phyloP scores from a whole-genome alignment of 2,797 vertebrate genomes.

The Alfaro cultratus region DNA sequence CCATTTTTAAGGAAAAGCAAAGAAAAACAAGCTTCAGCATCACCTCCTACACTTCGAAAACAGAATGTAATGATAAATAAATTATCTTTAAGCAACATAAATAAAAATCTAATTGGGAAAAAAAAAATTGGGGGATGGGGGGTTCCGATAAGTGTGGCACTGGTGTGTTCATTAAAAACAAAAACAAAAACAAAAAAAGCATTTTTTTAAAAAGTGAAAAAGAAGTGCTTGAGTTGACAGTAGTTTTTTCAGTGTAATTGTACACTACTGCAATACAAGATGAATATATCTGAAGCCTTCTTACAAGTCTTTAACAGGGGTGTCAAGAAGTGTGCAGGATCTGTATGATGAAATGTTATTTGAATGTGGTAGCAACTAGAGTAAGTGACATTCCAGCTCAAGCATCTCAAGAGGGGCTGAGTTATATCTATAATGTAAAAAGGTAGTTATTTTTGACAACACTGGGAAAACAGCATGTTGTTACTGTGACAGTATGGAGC shows the following conservation, averaged over 20 bases:
- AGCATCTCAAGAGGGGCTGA: slow-evolving; percentile 22
- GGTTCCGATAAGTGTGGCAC: background rate
- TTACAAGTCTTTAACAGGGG: background rate
- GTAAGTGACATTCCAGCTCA: slow-evolving; percentile 51
- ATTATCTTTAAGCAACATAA: background rate
- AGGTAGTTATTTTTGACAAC: slow-evolving; percentile 39
- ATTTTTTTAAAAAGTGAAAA: background rate
- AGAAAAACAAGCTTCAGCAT: background rate
- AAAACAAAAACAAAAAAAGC: background rate
- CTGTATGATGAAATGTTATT: slow-evolving; percentile 48
- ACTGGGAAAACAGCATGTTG: slow-evolving; percentile 54
- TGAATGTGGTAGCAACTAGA: slow-evolving; percentile 66
- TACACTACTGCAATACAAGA: background rate
- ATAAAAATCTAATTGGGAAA: background rate
- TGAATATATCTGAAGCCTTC: background rate
- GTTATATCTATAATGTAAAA: slow-evolving; percentile 38
- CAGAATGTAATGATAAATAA: background rate
- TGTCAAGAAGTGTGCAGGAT: background rate
- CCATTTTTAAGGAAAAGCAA: background rate
- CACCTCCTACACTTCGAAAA: background rate
- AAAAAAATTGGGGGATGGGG: background rate
- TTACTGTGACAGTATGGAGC: slow-evolving; percentile 66
- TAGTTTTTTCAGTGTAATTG: background rate
- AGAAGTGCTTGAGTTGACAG: background rate
- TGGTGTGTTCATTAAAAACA: background rate